Base-by-base conservation (phyloP, 2,888 invertebrate species). In the Gymnoscelis rufifasciata region DNA sequence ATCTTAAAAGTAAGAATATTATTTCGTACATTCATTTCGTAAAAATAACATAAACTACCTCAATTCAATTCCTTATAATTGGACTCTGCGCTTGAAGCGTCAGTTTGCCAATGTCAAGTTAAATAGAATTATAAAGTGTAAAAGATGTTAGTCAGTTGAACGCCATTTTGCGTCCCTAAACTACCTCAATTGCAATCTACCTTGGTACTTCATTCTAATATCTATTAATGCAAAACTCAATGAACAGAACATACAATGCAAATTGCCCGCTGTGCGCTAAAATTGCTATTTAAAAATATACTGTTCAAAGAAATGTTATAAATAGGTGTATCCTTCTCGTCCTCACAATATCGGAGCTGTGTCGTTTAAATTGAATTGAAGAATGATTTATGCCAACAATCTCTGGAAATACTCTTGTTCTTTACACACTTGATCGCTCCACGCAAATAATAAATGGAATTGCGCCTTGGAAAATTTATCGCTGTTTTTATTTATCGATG, bases 351-450 rank as follows among this genome's bases (percentile, higher is more conserved):
- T 71, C 74, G 68, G 66, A 72, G 70, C 68, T 69, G 74, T 80
- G 81, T 78, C 79, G 76, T 78, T 83, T 78, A 84, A 83, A 84
- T 83, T 81, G 80, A 83, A 86, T 84, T 83, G 81, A 80, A 84
- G 78, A 77, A 83, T 83, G 83, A 84, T 84, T 84, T 83, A 82
- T 77, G 72, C 72, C 73, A 71, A 82, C 83, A 82, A 80, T 82
- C 74, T 74, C 74, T 72, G 68, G 65, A 72, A 68, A 74, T 75
- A 72, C 73, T 75, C 68, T 64, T 62, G 65, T 70, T 74, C 78
- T 77, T 77, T 78, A 64, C 70, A 74, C 77, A 74, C 71, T 77
- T 73, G 73, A 78, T 74, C 72, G 76, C 64, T 71, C 68, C 68
- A 75, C 69, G 71, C 71, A 76, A 78, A 78, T 70, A 74, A 77